Evolutionary conservation across 2,888 invertebrate species (phyloP).

Genomic region (Andrena hattorfiana): DNA sequence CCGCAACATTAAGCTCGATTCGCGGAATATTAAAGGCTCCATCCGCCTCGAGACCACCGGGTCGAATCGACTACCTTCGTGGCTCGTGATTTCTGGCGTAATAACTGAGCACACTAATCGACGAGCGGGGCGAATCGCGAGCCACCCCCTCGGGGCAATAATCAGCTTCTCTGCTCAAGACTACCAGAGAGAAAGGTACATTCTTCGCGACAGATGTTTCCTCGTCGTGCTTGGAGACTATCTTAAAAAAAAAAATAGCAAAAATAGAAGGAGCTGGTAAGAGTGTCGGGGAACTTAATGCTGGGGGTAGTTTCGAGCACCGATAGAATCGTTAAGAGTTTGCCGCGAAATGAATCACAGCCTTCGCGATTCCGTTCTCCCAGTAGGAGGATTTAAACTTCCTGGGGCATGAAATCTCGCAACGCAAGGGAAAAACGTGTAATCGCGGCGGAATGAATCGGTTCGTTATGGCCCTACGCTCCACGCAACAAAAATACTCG

Average conservation of each 20-base stretch:
- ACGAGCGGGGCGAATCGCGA: neutral
- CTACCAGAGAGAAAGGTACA: neutral
- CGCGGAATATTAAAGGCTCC: conserved; percentile 54
- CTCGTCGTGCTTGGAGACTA: neutral
- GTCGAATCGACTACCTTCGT: conserved; percentile 61
- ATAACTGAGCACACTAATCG: conserved; percentile 37
- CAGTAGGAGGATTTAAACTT: neutral
- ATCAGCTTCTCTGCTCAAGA: neutral
- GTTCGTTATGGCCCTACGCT: conserved; percentile 8
- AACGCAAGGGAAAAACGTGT: neutral
- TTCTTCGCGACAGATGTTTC: neutral
- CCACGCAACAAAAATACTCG: conserved; percentile 23
- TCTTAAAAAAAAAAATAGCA: no score
- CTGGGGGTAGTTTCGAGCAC: neutral
- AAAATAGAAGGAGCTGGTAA: no score
- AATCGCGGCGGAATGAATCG: conserved; percentile 22
- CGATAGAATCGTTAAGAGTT: conserved; percentile 2
- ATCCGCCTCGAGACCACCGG: conserved; percentile 6
- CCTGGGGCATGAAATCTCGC: neutral
- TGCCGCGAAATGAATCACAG: neutral
- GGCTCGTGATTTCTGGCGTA: conserved; percentile 53
- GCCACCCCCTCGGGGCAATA: no score
- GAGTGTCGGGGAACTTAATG: conserved; percentile 5
- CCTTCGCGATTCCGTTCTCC: neutral
- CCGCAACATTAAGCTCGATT: conserved; percentile 60